Evolutionary conservation across 2,797 vertebrate species (phyloP).

Genomic region (Myotis myotis): DNA sequence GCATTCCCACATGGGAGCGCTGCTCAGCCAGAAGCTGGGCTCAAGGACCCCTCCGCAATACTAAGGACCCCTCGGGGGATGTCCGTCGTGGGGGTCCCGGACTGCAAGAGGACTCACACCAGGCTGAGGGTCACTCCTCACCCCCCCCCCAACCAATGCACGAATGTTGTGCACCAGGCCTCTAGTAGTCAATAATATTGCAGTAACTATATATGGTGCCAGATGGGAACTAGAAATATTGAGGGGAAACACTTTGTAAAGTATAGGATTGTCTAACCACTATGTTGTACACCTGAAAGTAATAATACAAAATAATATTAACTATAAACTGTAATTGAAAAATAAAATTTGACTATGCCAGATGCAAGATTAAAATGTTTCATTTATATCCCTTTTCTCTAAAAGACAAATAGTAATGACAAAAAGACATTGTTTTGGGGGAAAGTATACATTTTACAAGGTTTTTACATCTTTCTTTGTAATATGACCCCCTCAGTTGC

Average conservation of each 20-base stretch:
- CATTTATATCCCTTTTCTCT: slow-evolving; percentile 41
- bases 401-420: slow-evolving; percentile 22
- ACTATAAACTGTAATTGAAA: not conserved
- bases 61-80: no score
- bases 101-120: no score
- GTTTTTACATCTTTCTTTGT: slow-evolving; percentile 34
- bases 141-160: no score
- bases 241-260: not conserved
- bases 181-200: not conserved
- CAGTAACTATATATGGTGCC: not conserved
- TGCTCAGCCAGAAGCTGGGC: no score
- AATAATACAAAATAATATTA: not conserved
- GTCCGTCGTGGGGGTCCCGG: no score
- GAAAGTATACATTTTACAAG: slow-evolving; percentile 5
- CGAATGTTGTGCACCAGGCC: no score
- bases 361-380: slow-evolving; percentile 7
- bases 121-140: no score
- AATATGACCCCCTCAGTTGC: not conserved
- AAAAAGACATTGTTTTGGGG: slow-evolving; percentile 19
- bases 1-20: no score
- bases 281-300: not conserved
- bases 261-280: not conserved
- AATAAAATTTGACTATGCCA: not conserved
- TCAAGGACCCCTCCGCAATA: no score
- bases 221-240: not conserved